Evolutionary conservation across 1,140 invertebrate genomes (phyloP), one percentile per base, ranked within the genome.

Genomic region (Lepidotrigona ventralis): DNA sequence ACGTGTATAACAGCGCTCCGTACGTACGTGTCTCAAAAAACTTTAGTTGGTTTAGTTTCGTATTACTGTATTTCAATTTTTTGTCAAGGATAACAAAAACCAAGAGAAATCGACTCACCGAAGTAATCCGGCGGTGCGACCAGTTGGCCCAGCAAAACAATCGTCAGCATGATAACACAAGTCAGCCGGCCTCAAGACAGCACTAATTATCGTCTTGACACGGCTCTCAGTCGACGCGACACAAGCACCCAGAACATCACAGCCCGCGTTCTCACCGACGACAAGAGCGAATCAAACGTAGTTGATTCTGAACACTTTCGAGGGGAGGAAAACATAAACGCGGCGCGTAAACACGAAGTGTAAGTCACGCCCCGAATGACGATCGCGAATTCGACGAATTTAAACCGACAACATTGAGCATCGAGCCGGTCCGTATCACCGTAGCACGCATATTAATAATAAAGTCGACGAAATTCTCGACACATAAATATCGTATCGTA

Each of bases 111-210:
- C 1, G 60, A 85, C 84, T 90, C 85, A 92, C 91, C 91, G 72
- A 92, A 90, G 87, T 87, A 86, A 58, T 91, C 90, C 21, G 88
- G 79, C 46, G 63, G 33, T 58, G 76, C 86, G 14, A 84, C 71
- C 46, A 58, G 81, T 63, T 86, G 88, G 26, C 82, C 73, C 70
- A 89, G 71, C 60, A 86, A 70, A 19, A 87, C 63, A 70, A 87
- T 79, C 69, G 79, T 70, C 81, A 88, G 70, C 90, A 91, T 89
- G 85, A 79, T 89, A 87, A 75, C 84, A 72, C 54, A 26, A 60
- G 53, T 60, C 68, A 58, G 46, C 68, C 29, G 60, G 9, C 79
- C 64, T 73, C 11, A 51, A 78, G 83, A 81, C 79, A 51, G 58
- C 46, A 78, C 33, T 71, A 39, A 82, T 72, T 76, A 85, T 83